phyloP scores from a whole-genome alignment of 1,140 invertebrate species.

The Conus betulinus region DNA sequence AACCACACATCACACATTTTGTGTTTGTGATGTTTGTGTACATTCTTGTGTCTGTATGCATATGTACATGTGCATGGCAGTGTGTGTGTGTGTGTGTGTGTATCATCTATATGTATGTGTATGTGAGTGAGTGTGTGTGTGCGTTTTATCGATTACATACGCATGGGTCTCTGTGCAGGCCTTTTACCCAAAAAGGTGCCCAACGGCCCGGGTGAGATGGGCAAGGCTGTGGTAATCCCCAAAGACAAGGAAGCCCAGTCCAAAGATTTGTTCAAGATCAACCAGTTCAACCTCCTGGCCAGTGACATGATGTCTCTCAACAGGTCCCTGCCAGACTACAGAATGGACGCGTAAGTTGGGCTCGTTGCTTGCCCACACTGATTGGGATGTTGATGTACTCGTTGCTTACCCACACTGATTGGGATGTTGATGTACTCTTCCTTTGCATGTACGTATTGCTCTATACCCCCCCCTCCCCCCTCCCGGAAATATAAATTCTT shows the following conservation, averaged over 20 bases:
- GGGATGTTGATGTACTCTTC: too few relatives aligned
- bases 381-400: too few relatives aligned
- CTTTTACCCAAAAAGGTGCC: conserved; percentile 47
- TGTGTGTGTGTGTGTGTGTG: background rate
- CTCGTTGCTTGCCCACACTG: background rate
- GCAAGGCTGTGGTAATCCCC: conserved; percentile 90
- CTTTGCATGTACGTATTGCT: too few relatives aligned
- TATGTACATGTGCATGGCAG: too few relatives aligned
- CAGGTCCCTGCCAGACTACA: conserved; percentile 94
- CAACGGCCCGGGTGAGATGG: conserved; percentile 86
- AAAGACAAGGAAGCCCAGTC: conserved; percentile 89
- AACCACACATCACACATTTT: too few relatives aligned
- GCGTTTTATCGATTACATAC: background rate
- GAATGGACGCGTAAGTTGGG: conserved; percentile 88
- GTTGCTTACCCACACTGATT: too few relatives aligned
- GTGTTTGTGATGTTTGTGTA: too few relatives aligned
- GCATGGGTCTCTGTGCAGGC: background rate
- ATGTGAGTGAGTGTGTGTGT: conserved; percentile 7
- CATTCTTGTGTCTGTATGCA: too few relatives aligned
- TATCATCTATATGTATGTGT: background rate
- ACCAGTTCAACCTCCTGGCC: conserved; percentile 98
- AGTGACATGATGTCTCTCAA: conserved; percentile 99
- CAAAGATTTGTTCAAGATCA: conserved; percentile 97
- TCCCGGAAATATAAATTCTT: too few relatives aligned
- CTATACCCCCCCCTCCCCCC: too few relatives aligned